Base-by-base conservation (phyloP, 2,888 invertebrate genomes). In the Leptodirus hochenwartii region DNA sequence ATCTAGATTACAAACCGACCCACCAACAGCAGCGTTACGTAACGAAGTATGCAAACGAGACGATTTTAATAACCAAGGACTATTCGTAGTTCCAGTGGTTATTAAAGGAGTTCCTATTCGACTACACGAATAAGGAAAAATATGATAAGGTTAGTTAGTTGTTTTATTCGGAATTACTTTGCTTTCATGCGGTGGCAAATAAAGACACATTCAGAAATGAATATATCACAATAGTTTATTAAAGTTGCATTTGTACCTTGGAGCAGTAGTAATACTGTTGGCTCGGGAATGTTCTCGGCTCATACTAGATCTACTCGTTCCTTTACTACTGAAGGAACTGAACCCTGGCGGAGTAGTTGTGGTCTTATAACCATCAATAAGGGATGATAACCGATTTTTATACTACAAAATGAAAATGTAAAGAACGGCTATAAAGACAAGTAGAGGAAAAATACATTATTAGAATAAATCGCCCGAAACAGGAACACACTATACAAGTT, bases 201-300 rank as follows among this genome's bases (percentile, higher is more conserved):
- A n/a, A n/a, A n/a, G n/a, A n/a, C n/a, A 20, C 20, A 20, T 8
- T 8, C 6, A 20, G 9, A 20, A 20, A 20, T 20, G 6, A 20
- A 8, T 20, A 20, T 8, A 20, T 20, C 9, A 20, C 6, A 20
- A 20, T 20, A 8, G 9, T 20, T 20, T n/a, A n/a, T 6, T 20
- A 20, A 9, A 8, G 9, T 20, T 20, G 20, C 6, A 20, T 15
- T 11, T 17, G 13, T 53, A 59, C 41, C 61, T 62, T 37, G 61
- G 54, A 8, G 60, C 50, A 15, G 61, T 58, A 59, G 62, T 59
- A 9, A 63, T 59, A 43, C 59, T 62, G 27, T 61, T 59, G 36
- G 56, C 52, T 4, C 62, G 59, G 30, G 53, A 51, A 15, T 49
- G 43, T 24, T 49, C 50, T 33, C 41, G 39, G 5, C 24, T 30